Evolutionary conservation across 2,113 vertebrate genomes (phyloP), one percentile per base, ranked within the genome.

Genomic region (Leucosticte australis): DNA sequence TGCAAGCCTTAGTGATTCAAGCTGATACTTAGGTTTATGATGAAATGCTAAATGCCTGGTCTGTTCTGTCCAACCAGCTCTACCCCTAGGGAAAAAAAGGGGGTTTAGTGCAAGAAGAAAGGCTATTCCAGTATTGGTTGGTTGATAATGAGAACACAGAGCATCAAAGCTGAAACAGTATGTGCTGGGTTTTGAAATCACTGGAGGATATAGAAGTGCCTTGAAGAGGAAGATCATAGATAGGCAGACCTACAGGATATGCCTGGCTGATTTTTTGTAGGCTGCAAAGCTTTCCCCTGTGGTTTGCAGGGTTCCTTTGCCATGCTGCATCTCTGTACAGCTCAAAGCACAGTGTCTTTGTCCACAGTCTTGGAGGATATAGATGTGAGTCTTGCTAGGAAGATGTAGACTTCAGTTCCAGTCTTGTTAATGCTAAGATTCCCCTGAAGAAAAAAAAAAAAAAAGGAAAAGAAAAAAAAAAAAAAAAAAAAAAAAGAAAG

Each of bases 111-210:
- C 23, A 70, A 87, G 84, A 93, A 90, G 77, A 95, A 95, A 89
- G 41, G 50, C 71, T 92, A 64, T 84, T 83, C 80, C 13, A 24
- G 11, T 71, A 23, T 79, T 60, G 65, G 69, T 71, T 82, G n/a
- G 31, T 56, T 80, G 71, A 67, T 88, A 83, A 68, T 93, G 82
- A 78, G 65, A 84, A 41, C 0, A 12, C 37, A 23, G 46, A 87
- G 62, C 83, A 89, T 95, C 95, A 93, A 96, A 95, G 90, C 86
- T 87, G 57, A 68, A 90, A 59, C 27, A 35, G 53, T 42, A 8
- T 87, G 46, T 46, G 47, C 79, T 93, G 63, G 69, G 52, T 88
- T 96, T 95, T 91, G 67, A 88, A 96, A 92, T 95, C 90, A 88
- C 49, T 64, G 80, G 73, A 75, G 86, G 63, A 49, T 83, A 12